These are phyloP conservation scores for Halcyon badia DNA, from an alignment of 2,797 vertebrate genomes.

Conservation along the genomic window DNA sequence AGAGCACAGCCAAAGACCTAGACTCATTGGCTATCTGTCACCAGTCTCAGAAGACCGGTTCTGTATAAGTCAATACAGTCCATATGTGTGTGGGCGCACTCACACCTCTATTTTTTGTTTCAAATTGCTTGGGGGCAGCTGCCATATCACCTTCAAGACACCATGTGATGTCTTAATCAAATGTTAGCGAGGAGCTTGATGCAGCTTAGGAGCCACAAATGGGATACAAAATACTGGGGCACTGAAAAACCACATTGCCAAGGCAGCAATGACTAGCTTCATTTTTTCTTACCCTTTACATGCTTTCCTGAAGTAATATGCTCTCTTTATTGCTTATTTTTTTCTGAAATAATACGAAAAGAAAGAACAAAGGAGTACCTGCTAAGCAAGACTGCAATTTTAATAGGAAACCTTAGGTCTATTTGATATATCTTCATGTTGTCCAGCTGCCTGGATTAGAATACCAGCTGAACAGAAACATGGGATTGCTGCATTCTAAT, in stretches of 20 bases:
- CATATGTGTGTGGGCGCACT: slow-evolving; percentile 24
- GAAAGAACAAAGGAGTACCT: background rate
- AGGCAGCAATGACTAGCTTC: background rate
- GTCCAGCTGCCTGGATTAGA: background rate
- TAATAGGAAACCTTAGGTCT: background rate
- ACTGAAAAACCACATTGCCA: background rate
- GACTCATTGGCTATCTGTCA: slow-evolving; percentile 48
- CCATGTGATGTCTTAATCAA: slow-evolving; percentile 56
- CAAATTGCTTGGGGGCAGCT: slow-evolving; percentile 36
- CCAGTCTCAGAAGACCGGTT: background rate
- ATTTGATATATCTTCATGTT: background rate
- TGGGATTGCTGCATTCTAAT: background rate
- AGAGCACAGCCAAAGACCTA: background rate
- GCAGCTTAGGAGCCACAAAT: background rate
- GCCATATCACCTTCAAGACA: slow-evolving; percentile 16
- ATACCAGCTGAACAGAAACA: background rate
- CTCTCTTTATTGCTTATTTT: background rate
- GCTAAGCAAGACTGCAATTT: background rate
- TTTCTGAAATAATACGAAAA: background rate
- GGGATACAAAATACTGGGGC: background rate
- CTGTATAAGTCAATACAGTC: slow-evolving; percentile 18
- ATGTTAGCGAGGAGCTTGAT: slow-evolving; percentile 29
- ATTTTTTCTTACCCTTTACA: background rate
- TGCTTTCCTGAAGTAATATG: background rate
- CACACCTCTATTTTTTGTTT: slow-evolving; percentile 37